These are phyloP conservation scores for Tympanoctomys barrerae DNA, from an alignment of 2,797 vertebrate species.

Conservation along the genomic window DNA sequence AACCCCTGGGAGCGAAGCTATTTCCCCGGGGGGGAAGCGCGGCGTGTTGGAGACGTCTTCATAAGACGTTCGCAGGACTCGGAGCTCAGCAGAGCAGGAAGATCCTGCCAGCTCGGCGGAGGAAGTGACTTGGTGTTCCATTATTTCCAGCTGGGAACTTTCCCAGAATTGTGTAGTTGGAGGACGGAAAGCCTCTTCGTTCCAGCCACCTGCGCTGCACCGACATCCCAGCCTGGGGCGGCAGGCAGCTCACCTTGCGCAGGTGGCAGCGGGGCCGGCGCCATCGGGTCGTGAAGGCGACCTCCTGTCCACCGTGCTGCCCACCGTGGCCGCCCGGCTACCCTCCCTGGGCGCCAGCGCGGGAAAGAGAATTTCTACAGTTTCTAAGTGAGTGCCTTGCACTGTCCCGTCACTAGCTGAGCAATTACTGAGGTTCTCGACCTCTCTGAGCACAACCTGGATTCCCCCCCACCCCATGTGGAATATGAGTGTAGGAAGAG, in stretches of 20 bases:
- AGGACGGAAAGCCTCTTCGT: slow-evolving; percentile 47
- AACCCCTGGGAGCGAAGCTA: slow-evolving; percentile 60
- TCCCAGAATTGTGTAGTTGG: slow-evolving; percentile 19
- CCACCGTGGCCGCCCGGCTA: slow-evolving; percentile 19
- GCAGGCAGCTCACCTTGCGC: slow-evolving; percentile 53
- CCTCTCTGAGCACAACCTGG: background rate
- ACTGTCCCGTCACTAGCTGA: slow-evolving; percentile 52
- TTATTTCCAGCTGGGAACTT: slow-evolving; percentile 69
- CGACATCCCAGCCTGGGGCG: slow-evolving; percentile 15
- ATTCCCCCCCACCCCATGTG: slow-evolving; percentile 52
- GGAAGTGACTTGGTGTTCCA: slow-evolving; percentile 58
- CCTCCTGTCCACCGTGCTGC: background rate
- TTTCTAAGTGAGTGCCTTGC: slow-evolving; percentile 66
- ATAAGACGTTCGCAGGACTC: background rate
- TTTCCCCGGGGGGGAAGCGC: slow-evolving; percentile 13
- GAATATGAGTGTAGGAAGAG: slow-evolving; percentile 31
- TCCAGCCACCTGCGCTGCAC: slow-evolving; percentile 20
- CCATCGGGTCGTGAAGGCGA: slow-evolving; percentile 59
- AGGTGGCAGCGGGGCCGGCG: slow-evolving; percentile 13
- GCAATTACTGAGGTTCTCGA: slow-evolving; percentile 48
- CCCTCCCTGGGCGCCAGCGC: slow-evolving; percentile 15
- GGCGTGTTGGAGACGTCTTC: slow-evolving; percentile 61
- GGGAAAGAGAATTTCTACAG: slow-evolving; percentile 67
- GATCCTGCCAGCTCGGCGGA: slow-evolving; percentile 54
- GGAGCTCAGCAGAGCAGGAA: background rate